Conservation (phyloP, 2,888 invertebrate genomes). For the Tetramorium bicarinatum region DNA sequence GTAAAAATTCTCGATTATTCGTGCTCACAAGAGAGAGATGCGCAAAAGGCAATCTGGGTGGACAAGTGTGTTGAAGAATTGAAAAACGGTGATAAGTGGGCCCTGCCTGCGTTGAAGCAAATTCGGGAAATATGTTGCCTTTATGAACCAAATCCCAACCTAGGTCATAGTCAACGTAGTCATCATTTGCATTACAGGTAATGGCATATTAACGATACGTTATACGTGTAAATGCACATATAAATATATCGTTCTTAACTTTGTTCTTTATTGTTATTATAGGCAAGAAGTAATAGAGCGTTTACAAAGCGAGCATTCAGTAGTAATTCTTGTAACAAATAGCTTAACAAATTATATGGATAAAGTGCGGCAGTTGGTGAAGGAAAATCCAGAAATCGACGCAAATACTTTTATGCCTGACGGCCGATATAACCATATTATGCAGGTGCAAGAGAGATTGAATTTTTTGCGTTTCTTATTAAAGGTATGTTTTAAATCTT, state of each 20-base stretch:
- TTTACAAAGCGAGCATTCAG: conserved; percentile 95
- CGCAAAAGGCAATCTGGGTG: conserved; percentile 98
- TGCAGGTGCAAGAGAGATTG: conserved; percentile 97
- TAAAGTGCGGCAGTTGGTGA: conserved; percentile 90
- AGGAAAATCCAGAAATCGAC: conserved; percentile 92
- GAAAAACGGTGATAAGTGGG: conserved; percentile 96
- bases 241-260: neutral
- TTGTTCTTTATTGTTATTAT: conserved; percentile 75
- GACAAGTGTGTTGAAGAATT: conserved; percentile 98
- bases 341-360: conserved; percentile 97
- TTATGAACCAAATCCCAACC: conserved; percentile 94
- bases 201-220: neutral
- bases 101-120: conserved; percentile 97
- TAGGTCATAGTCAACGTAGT: conserved; percentile 88
- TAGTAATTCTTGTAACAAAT: conserved; percentile 97
- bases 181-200: conserved; percentile 89
- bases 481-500: conserved; percentile 87
- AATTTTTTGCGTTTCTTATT: conserved; percentile 96
- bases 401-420: conserved; percentile 93
- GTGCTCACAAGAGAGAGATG: conserved; percentile 98
- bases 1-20: conserved; percentile 99
- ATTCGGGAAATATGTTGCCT: conserved; percentile 98
- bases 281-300: conserved; percentile 94
- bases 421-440: conserved; percentile 95
- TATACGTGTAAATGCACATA: neutral